These are phyloP conservation scores for Prunella strophiata DNA, from an alignment of 2,797 vertebrate species.

Conservation along the genomic window DNA sequence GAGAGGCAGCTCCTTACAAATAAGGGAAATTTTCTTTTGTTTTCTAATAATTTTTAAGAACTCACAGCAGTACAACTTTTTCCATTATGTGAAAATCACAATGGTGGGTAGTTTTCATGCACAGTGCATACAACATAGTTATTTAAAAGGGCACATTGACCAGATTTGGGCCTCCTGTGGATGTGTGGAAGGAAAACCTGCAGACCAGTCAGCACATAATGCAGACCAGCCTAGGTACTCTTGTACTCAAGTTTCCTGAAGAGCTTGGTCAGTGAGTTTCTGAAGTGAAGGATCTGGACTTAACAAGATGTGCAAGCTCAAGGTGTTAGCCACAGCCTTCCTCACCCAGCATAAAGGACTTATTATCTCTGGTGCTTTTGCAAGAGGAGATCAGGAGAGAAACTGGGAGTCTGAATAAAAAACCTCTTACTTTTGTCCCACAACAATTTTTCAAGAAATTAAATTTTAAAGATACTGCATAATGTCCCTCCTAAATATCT, in stretches of 20 bases:
- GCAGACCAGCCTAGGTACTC: not conserved
- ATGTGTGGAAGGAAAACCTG: not conserved
- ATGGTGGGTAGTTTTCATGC: not conserved
- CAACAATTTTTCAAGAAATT: not conserved
- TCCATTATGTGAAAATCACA: not conserved
- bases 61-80: not conserved
- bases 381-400: not conserved
- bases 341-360: not conserved
- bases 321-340: rapidly evolving
- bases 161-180: not conserved
- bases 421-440: not conserved
- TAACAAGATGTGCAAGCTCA: not conserved
- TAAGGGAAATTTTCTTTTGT: not conserved
- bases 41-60: not conserved
- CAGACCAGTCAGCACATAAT: not conserved
- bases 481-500: not conserved
- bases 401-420: not conserved
- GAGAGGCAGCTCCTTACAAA: not conserved
- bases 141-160: not conserved
- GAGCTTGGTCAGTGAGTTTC: not conserved
- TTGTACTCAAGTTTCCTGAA: not conserved
- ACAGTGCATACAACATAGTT: not conserved
- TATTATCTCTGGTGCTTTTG: not conserved
- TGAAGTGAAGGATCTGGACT: not conserved
- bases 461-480: not conserved